Evolutionary conservation across 1,140 invertebrate genomes (phyloP).

Genomic region (Halictus rubicundus): DNA sequence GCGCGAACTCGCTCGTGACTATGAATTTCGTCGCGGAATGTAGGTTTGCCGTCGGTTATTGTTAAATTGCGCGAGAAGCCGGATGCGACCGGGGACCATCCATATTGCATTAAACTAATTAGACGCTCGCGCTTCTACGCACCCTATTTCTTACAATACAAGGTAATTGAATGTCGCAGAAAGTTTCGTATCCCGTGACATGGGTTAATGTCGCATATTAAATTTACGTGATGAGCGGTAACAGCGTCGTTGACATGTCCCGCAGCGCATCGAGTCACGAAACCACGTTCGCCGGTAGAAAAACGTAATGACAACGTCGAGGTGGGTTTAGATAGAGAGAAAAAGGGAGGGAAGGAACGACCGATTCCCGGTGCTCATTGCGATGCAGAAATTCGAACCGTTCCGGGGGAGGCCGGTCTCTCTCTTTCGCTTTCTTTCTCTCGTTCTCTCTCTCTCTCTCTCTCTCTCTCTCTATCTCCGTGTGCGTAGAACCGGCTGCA

Average conservation of each 20-base stretch:
- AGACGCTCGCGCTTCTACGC: too few relatives aligned
- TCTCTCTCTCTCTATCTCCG: not conserved
- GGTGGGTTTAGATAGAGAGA: not conserved
- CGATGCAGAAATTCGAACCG: constrained; percentile 43
- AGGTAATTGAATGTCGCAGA: too few relatives aligned
- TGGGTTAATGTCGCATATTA: not conserved
- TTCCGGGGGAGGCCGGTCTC: constrained; percentile 1
- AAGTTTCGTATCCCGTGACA: too few relatives aligned
- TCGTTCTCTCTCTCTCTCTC: not conserved
- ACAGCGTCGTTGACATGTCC: not conserved
- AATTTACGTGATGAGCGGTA: not conserved
- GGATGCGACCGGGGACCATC: too few relatives aligned
- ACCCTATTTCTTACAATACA: too few relatives aligned
- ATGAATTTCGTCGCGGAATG: too few relatives aligned
- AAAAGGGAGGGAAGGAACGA: not conserved
- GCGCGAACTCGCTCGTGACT: too few relatives aligned
- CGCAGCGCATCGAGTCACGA: not conserved
- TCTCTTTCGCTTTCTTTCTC: not conserved
- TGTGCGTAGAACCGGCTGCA: constrained; percentile 43
- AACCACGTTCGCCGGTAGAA: not conserved
- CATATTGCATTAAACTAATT: too few relatives aligned
- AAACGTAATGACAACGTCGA: constrained; percentile 7
- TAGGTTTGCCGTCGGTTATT: too few relatives aligned
- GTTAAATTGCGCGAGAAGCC: too few relatives aligned
- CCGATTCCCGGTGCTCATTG: constrained; percentile 20